phyloP scores from a whole-genome alignment of 2,888 invertebrate species.

The Candidula unifasciata region DNA sequence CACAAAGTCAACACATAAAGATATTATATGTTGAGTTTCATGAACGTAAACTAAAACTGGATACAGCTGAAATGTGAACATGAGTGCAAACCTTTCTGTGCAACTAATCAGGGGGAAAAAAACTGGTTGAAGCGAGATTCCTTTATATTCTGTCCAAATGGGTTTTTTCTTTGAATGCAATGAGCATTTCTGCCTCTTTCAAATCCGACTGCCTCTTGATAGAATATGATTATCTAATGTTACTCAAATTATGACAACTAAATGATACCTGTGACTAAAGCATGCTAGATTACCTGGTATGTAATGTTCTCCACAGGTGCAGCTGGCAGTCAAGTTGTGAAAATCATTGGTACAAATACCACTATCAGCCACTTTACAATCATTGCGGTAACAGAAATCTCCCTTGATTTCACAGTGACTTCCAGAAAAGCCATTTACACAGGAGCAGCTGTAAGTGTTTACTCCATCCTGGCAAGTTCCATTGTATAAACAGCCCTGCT shows the following conservation, averaged over 20 bases:
- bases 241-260: background rate
- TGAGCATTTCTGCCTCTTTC: too few relatives aligned
- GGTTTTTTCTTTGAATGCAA: too few relatives aligned
- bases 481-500: constrained; percentile 61
- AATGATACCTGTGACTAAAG: background rate
- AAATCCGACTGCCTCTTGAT: too few relatives aligned
- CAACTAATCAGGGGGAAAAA: too few relatives aligned
- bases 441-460: constrained; percentile 88
- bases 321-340: constrained; percentile 21
- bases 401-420: constrained; percentile 85
- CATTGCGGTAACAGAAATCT: constrained; percentile 55
- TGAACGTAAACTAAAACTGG: too few relatives aligned
- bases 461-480: constrained; percentile 61
- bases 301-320: constrained; percentile 52
- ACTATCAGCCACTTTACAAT: constrained; percentile 29
- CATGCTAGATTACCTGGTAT: constrained; percentile 28
- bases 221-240: background rate
- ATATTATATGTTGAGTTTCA: too few relatives aligned
- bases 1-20: too few relatives aligned
- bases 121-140: too few relatives aligned
- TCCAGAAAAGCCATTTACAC: constrained; percentile 90
- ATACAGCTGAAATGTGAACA: too few relatives aligned
- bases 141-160: too few relatives aligned
- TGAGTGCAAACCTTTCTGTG: too few relatives aligned
- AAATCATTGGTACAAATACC: constrained; percentile 48